These are phyloP conservation scores for Elephas maximus DNA, from an alignment of 2,113 vertebrate genomes.

Conservation along the genomic window DNA sequence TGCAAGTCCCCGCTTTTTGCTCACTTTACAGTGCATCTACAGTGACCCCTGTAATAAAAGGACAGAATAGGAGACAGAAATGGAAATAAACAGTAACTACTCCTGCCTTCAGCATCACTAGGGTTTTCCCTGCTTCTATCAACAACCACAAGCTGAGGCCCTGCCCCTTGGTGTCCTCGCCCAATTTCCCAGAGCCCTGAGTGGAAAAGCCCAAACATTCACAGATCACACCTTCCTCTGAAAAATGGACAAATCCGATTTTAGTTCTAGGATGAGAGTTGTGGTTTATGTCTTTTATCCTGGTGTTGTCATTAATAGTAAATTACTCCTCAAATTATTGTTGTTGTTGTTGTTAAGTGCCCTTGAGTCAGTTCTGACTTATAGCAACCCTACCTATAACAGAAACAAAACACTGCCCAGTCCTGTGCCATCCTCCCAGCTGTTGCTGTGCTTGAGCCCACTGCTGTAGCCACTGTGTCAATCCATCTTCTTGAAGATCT, in stretches of 20 bases:
- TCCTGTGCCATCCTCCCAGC: too few relatives aligned
- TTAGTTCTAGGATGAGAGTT: neutral
- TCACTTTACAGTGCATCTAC: neutral
- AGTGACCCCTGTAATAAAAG: neutral
- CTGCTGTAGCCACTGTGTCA: too few relatives aligned
- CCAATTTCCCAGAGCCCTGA: neutral
- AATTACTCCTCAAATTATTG: neutral
- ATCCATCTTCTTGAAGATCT: too few relatives aligned
- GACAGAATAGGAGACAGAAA: neutral
- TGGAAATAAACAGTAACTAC: neutral
- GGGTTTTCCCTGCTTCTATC: too few relatives aligned
- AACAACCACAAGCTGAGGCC: neutral
- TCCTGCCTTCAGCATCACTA: fast-evolving
- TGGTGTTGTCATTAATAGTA: neutral
- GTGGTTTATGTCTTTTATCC: neutral
- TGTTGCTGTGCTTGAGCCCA: too few relatives aligned
- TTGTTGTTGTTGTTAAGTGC: too few relatives aligned
- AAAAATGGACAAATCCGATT: neutral
- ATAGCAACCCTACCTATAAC: too few relatives aligned
- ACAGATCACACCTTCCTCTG: neutral
- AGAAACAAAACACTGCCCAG: too few relatives aligned
- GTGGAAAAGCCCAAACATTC: neutral
- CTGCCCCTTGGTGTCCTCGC: neutral
- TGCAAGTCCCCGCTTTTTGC: neutral
- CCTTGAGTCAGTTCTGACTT: too few relatives aligned